Evolutionary conservation across 2,113 vertebrate species (phyloP).

Genomic region (Sinocyclocheilus rhinocerous): DNA sequence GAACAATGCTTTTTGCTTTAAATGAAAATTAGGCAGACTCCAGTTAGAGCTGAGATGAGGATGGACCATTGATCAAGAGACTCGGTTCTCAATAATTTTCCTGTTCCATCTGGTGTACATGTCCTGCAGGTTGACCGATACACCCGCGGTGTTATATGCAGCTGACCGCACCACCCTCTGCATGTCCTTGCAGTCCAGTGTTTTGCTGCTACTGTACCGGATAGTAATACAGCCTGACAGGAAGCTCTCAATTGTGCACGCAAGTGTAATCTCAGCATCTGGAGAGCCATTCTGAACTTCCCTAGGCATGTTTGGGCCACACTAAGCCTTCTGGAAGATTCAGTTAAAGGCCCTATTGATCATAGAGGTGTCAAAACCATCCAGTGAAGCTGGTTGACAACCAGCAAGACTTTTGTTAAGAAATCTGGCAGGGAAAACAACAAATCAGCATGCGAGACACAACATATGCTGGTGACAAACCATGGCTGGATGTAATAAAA

Average conservation of each 20-base stretch:
- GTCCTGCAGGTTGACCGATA: slow-evolving; percentile 14
- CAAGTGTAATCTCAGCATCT: slow-evolving; percentile 30
- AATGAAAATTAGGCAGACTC: neutral
- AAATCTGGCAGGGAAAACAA: neutral
- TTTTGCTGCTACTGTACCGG: slow-evolving; percentile 14
- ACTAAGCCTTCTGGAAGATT: neutral
- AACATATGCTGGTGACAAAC: neutral
- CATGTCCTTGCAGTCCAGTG: neutral
- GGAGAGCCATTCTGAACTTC: neutral
- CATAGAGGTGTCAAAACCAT: neutral
- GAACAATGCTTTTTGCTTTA: neutral
- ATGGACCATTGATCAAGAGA: slow-evolving; percentile 4
- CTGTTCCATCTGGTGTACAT: slow-evolving; percentile 23
- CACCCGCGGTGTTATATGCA: neutral
- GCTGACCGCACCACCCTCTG: slow-evolving; percentile 10
- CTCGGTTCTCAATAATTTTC: slow-evolving; percentile 14
- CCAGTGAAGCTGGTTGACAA: neutral
- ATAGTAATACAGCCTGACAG: slow-evolving; percentile 32
- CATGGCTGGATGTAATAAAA: neutral
- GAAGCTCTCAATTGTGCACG: slow-evolving; percentile 29
- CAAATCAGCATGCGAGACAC: neutral
- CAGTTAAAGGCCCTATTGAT: neutral
- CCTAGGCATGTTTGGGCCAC: neutral
- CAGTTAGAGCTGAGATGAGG: neutral
- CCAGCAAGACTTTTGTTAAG: neutral